Evolutionary conservation across 2,797 vertebrate species (phyloP), one percentile per base, ranked within the genome.

Genomic region (Alosa sapidissima): DNA sequence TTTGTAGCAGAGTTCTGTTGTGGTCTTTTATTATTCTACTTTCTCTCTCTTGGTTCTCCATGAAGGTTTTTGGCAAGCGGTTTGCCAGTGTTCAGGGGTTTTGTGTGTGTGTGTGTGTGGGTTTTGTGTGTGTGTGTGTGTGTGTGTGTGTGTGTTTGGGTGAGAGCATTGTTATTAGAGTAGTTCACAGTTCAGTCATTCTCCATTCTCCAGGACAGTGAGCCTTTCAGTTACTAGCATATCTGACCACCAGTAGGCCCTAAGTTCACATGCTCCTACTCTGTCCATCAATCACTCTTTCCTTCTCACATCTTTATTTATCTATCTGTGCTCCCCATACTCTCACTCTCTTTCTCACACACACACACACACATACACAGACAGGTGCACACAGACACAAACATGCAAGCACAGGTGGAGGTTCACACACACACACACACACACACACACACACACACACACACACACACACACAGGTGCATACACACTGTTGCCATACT

Each of bases 171-270:
- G 82, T 21, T 85, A 86, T 87, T 88, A 88, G 89, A 89, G 54
- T 88, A 84, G 81, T 88, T 88, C 89, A 85, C 83, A 86, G 83
- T 19, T 54, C 82, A 92, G 87, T 85, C 88, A 75, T 89, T 89
- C 75, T 89, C 86, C 87, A 81, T 90, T 86, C 89, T 87, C 48
- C 84, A 84, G 84, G 81, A 88, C 87, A 88, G 81, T 81, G 83
- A 81, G 88, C 86, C 86, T 86, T 88, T 89, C 86, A 86, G 52
- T 75, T 21, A n/a, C 8, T 83, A 87, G 1, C 83, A 88, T 88
- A 82, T 84, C 24, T 68, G 33, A 36, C 3, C 62, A n/a, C 8
- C 58, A 24, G 58, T 21, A 62, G n/a, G 58, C 2, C 16, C 16
- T 16, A 19, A 55, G 14, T 45, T 48, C 36, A 24, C 55, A 7